These are phyloP conservation scores for Alcedo atthis DNA, from an alignment of 2,797 vertebrate species.

Conservation along the genomic window DNA sequence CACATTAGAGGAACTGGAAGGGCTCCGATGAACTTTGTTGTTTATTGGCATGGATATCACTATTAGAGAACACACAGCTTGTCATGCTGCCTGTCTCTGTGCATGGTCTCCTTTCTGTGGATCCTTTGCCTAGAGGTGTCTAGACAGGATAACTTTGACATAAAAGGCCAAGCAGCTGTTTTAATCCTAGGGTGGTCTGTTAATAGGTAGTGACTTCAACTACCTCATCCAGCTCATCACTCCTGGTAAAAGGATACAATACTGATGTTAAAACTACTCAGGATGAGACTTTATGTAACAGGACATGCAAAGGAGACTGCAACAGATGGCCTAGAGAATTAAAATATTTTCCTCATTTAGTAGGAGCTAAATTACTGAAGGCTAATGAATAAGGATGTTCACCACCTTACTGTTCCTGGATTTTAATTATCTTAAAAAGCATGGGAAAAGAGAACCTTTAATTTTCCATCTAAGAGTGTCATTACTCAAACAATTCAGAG, in stretches of 20 bases:
- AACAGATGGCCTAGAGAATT: constrained; percentile 74
- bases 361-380: constrained; percentile 68
- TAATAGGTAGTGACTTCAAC: background rate
- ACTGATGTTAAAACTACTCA: background rate
- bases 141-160: background rate
- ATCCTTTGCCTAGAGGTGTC: background rate
- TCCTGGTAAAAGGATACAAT: background rate
- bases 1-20: background rate
- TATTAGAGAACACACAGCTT: constrained; percentile 29
- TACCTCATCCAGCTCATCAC: background rate
- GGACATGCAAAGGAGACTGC: constrained; percentile 5
- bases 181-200: background rate
- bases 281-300: constrained; percentile 39
- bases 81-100: background rate
- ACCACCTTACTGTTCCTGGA: constrained; percentile 56
- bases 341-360: constrained; percentile 62
- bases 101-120: background rate
- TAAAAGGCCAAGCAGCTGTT: background rate
- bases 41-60: constrained; percentile 10
- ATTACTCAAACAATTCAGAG: constrained; percentile 67
- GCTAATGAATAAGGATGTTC: constrained; percentile 70
- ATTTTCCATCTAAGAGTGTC: constrained; percentile 68
- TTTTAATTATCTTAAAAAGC: constrained; percentile 71
- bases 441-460: constrained; percentile 60
- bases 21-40: constrained; percentile 50